These are phyloP conservation scores for Galeopterus variegatus DNA, from an alignment of 2,113 vertebrate species.

Conservation along the genomic window DNA sequence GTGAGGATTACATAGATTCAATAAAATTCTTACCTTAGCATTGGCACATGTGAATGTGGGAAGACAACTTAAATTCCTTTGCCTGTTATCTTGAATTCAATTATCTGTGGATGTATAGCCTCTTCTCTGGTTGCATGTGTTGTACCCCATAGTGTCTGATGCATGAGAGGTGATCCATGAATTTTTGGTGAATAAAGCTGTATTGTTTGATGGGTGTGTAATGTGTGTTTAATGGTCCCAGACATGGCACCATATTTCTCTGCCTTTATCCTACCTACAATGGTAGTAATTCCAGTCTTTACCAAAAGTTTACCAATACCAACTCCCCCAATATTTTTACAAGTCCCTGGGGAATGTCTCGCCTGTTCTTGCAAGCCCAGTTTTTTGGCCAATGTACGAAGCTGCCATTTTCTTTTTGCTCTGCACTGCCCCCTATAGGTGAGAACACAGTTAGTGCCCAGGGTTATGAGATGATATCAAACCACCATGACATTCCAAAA, in stretches of 20 bases:
- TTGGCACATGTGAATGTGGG: not conserved
- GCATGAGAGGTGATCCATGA: not conserved
- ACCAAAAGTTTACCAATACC: not conserved
- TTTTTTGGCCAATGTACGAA: not conserved
- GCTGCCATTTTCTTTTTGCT: not conserved
- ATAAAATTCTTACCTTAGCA: not conserved
- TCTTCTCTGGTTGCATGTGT: too few species aligned
- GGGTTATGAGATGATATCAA: not conserved
- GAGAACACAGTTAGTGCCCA: not conserved
- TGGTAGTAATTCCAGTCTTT: too few species aligned
- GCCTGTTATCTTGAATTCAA: not conserved
- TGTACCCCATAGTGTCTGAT: fast-evolving
- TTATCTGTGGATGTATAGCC: fast-evolving
- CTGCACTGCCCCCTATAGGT: not conserved
- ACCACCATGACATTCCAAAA: not conserved
- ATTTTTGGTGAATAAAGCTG: not conserved
- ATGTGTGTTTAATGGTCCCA: not conserved
- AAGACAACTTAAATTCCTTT: not conserved
- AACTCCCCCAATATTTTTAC: not conserved
- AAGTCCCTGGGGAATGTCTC: not conserved
- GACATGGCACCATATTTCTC: not conserved
- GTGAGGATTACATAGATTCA: not conserved
- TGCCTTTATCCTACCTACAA: not conserved
- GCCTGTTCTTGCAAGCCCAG: not conserved
- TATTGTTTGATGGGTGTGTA: not conserved